phyloP scores from a whole-genome alignment of 2,797 vertebrate genomes.

The Acrocephalus scirpaceus region DNA sequence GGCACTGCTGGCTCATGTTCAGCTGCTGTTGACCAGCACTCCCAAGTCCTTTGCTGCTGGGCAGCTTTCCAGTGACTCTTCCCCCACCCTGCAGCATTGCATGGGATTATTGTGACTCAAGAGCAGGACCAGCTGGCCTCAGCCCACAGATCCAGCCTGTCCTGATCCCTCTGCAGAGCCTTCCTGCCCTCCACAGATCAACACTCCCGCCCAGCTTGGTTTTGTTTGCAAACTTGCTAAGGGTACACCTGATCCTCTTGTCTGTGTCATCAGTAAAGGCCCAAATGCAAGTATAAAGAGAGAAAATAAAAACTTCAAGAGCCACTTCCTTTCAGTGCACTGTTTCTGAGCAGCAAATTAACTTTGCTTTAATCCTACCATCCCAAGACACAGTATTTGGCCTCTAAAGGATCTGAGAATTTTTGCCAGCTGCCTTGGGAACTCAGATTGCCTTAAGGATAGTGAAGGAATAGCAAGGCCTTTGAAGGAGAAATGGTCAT shows the following conservation, averaged over 20 bases:
- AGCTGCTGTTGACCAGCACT: neutral
- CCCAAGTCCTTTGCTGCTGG: neutral
- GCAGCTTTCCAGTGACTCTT: neutral
- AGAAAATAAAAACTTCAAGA: neutral
- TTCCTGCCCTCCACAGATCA: neutral
- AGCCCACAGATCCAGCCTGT: fast-evolving
- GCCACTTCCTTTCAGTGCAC: neutral
- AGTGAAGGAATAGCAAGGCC: neutral
- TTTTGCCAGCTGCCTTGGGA: neutral
- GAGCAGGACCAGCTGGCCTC: neutral
- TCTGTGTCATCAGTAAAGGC: neutral
- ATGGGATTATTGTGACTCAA: neutral
- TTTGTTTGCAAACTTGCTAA: neutral
- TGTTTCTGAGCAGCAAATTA: neutral
- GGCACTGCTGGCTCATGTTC: neutral
- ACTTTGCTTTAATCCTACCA: neutral
- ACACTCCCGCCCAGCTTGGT: neutral
- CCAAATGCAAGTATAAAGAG: neutral
- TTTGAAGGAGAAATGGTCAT: neutral
- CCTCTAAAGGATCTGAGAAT: neutral
- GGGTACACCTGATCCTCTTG: neutral
- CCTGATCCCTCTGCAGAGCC: neutral
- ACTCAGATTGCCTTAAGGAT: neutral
- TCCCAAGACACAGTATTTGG: neutral
- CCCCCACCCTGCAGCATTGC: neutral